Conservation (phyloP, 2,888 invertebrate genomes). For the Gerris lacustris region DNA sequence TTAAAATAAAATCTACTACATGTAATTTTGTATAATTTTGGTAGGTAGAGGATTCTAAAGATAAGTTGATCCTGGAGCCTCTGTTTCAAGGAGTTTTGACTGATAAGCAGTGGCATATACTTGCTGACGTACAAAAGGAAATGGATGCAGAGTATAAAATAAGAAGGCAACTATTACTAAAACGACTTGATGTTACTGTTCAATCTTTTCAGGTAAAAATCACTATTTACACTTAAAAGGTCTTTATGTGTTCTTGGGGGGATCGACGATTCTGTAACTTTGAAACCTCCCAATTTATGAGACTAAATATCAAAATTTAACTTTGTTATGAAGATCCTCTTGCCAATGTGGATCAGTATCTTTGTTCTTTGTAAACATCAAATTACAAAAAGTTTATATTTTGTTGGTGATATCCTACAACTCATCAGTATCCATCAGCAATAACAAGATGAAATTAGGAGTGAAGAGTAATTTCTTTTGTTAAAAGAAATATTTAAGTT, state of each 20-base stretch:
- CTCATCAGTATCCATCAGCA: too few relatives aligned
- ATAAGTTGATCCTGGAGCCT: constrained; percentile 53
- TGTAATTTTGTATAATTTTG: constrained; percentile 22
- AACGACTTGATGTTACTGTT: constrained; percentile 86
- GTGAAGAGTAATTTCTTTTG: too few relatives aligned
- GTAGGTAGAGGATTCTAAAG: constrained; percentile 35
- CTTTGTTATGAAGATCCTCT: background rate
- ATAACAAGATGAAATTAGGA: too few relatives aligned
- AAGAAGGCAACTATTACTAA: constrained; percentile 74
- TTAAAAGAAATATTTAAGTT: too few relatives aligned
- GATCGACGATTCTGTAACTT: background rate
- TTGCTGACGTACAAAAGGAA: constrained; percentile 56
- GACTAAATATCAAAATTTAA: background rate
- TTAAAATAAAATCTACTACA: too few relatives aligned
- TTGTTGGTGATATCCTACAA: too few relatives aligned
- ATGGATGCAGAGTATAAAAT: constrained; percentile 70
- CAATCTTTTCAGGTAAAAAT: constrained; percentile 76
- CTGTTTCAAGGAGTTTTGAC: constrained; percentile 58
- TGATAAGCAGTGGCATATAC: constrained; percentile 68
- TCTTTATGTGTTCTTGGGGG: background rate
- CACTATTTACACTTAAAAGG: background rate
- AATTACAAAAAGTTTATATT: too few relatives aligned
- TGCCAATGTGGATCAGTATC: too few relatives aligned
- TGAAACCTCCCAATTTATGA: background rate
- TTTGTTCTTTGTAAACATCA: too few relatives aligned